These are phyloP conservation scores for Syrrhaptes paradoxus DNA, from an alignment of 2,113 vertebrate genomes.

Conservation along the genomic window DNA sequence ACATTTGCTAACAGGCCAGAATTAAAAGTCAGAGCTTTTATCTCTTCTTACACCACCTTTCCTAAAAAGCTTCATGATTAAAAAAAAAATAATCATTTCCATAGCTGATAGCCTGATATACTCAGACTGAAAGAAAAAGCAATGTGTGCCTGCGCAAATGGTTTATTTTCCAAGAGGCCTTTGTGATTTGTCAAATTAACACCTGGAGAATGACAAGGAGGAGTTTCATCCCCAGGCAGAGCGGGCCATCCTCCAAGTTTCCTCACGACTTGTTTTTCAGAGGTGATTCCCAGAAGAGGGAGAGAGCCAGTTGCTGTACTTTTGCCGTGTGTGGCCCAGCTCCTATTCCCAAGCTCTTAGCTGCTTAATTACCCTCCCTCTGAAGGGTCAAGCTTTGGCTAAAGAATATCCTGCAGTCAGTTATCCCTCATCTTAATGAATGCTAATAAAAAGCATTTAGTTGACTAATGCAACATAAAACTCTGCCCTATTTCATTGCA, in stretches of 20 bases:
- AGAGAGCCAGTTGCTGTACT: background rate
- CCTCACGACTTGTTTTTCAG: slow-evolving; percentile 48
- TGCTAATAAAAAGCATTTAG: slow-evolving; percentile 82
- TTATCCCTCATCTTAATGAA: slow-evolving; percentile 85
- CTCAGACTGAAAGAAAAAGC: background rate
- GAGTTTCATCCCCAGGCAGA: slow-evolving; percentile 24
- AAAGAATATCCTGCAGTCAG: slow-evolving; percentile 75
- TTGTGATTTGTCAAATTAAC: slow-evolving; percentile 78
- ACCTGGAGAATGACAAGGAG: slow-evolving; percentile 52
- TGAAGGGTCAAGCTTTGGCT: slow-evolving; percentile 58
- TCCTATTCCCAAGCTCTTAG: slow-evolving; percentile 34
- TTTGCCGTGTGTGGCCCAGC: slow-evolving; percentile 72
- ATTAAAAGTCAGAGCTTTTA: background rate
- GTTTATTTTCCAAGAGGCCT: slow-evolving; percentile 36
- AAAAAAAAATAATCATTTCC: background rate
- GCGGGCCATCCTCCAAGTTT: slow-evolving; percentile 50
- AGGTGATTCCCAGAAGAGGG: background rate
- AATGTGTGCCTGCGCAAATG: background rate
- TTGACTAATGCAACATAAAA: slow-evolving; percentile 77
- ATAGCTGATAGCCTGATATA: background rate
- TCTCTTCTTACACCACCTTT: background rate
- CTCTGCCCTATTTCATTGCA: slow-evolving; percentile 71
- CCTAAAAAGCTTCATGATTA: background rate
- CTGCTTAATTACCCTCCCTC: slow-evolving; percentile 75
- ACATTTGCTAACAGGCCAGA: background rate